A percentile compares a stretch with the other conserved stretches of the same genome.
Evolutionary conservation across 2,888 invertebrate genomes (phyloP).

Genomic region (Caenorhabditis sp.): DNA sequence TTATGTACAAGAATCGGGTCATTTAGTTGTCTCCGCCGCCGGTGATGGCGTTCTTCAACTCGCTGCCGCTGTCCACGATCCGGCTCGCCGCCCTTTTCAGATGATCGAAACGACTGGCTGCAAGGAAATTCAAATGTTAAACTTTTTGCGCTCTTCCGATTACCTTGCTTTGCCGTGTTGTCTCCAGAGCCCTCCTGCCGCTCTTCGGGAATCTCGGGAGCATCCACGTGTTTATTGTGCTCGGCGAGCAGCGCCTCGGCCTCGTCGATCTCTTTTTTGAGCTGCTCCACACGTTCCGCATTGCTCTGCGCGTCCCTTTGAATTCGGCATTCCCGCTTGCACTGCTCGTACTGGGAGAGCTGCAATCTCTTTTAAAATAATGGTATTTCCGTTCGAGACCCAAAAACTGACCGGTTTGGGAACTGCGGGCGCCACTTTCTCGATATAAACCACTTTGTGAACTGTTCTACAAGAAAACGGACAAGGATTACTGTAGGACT

Average conservation of each 20-base stretch:
- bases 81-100: conserved; percentile 47
- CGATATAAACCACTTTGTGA: conserved; percentile 26
- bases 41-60: conserved; percentile 46
- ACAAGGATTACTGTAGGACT: neutral
- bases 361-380: neutral
- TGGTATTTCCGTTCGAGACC: neutral
- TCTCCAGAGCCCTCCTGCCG: neutral
- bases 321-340: conserved; percentile 65
- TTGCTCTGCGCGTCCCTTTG: conserved; percentile 59
- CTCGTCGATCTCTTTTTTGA: conserved; percentile 61
- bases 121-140: neutral
- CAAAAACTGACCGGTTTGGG: conserved; percentile 5
- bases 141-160: too few relatives aligned
- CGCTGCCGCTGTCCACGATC: conserved; percentile 46
- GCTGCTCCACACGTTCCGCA: conserved; percentile 56
- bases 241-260: conserved; percentile 58
- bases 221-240: conserved; percentile 33
- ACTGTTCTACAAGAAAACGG: neutral
- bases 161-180: too few relatives aligned
- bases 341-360: conserved; percentile 64
- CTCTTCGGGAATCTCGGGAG: conserved; percentile 21
- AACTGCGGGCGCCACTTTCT: conserved; percentile 7
- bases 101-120: conserved; percentile 48
- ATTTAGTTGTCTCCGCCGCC: conserved; percentile 29
- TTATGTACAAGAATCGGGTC: too few relatives aligned